Percentiles rank a stretch among this genome's conserved stretches.
phyloP scores from a whole-genome alignment of 2,888 invertebrate species.

The Noctua comes region DNA sequence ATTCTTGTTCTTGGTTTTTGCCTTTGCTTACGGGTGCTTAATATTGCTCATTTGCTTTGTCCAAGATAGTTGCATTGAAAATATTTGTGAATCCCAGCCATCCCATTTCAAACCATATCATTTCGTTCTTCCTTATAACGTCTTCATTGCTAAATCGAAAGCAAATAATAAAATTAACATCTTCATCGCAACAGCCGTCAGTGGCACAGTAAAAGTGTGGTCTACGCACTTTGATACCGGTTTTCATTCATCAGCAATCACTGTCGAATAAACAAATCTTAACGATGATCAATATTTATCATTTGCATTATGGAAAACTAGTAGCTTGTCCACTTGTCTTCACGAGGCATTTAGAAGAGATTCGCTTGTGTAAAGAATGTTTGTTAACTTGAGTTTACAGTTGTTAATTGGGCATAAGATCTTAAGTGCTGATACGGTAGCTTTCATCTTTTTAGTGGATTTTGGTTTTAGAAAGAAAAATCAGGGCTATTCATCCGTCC shows the following conservation, averaged over 20 bases:
- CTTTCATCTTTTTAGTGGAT: not conserved
- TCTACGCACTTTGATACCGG: constrained; percentile 18
- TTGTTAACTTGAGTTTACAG: constrained; percentile 1
- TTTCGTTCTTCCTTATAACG: not conserved
- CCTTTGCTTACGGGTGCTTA: not conserved
- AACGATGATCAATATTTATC: constrained; percentile 37
- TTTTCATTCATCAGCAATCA: constrained; percentile 17
- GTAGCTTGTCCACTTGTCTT: constrained; percentile 11
- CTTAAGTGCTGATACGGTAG: not conserved
- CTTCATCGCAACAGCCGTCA: not conserved
- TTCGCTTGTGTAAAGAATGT: constrained; percentile 1
- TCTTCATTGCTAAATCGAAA: constrained; percentile 11
- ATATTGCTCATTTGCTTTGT: not conserved
- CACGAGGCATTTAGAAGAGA: not conserved
- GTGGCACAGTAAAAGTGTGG: constrained; percentile 39
- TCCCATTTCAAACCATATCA: not conserved
- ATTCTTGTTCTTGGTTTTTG: not conserved
- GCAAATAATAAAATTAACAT: constrained; percentile 33
- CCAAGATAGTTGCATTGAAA: not conserved
- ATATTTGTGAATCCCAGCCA: not conserved
- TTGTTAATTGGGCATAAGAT: not conserved
- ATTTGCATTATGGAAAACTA: constrained; percentile 39
- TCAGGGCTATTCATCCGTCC: too few species aligned
- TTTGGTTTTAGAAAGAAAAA: not conserved
- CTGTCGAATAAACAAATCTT: constrained; percentile 10